phyloP scores from a whole-genome alignment of 2,888 invertebrate species.

The Agriopis marginaria region DNA sequence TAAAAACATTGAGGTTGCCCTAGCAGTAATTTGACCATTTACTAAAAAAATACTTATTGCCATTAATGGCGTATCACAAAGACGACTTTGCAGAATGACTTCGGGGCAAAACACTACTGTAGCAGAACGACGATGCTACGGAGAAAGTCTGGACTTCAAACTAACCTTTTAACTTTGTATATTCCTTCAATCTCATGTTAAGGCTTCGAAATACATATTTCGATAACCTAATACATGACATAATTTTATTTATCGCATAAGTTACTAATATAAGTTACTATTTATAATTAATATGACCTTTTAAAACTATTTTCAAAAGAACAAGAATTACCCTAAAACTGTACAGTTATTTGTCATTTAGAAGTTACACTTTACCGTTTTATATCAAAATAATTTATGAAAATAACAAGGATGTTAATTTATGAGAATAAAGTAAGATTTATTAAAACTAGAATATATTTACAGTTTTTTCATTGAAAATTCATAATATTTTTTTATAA shows the following conservation, averaged over 20 bases:
- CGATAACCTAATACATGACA: neutral
- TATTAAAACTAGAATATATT: constrained; percentile 2
- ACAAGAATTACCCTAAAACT: constrained; percentile 56
- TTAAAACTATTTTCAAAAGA: constrained; percentile 16
- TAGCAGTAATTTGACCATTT: no score
- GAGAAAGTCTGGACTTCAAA: neutral
- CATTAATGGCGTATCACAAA: no score
- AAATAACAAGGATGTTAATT: constrained; percentile 10
- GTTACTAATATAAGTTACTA: neutral
- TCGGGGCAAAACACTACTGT: no score
- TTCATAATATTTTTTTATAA: no score
- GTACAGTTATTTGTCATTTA: constrained; percentile 80
- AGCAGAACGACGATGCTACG: no score
- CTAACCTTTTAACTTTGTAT: neutral
- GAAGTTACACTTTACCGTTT: constrained; percentile 79
- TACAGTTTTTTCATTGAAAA: neutral
- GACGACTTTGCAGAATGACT: no score
- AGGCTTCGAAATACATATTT: constrained; percentile 21
- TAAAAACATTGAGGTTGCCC: no score
- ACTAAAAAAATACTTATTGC: no score
- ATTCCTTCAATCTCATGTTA: constrained; percentile 11
- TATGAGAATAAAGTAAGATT: neutral
- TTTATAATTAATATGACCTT: constrained; percentile 3
- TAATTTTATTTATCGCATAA: constrained; percentile 5
- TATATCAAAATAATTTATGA: constrained; percentile 47